Evolutionary conservation across 2,113 vertebrate species (phyloP).

Genomic region (Sinocyclocheilus anshuiensis): DNA sequence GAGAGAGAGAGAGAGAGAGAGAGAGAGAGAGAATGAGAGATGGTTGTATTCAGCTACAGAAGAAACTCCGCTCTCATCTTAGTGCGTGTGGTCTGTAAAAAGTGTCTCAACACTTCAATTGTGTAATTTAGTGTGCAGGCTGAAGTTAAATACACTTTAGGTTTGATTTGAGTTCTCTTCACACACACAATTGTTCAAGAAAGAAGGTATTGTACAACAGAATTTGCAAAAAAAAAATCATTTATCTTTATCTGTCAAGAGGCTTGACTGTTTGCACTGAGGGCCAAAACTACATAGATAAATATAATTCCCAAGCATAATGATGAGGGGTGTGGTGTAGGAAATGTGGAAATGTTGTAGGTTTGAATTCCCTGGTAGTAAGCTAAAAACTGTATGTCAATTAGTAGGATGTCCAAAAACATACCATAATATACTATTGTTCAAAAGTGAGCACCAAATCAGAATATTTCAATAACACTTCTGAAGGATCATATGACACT

Average conservation of each 20-base stretch:
- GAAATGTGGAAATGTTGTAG: not conserved
- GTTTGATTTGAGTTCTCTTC: not conserved
- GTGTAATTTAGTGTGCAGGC: slow-evolving; percentile 5
- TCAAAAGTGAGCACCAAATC: not conserved
- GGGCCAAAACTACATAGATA: not conserved
- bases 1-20: not conserved
- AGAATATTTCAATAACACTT: not conserved
- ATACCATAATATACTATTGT: not conserved
- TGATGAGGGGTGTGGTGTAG: not conserved
- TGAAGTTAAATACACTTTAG: slow-evolving; percentile 31
- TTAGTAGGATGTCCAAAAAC: not conserved
- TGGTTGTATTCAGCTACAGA: slow-evolving; percentile 4
- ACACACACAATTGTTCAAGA: not conserved
- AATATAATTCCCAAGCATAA: not conserved
- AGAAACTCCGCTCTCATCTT: not conserved
- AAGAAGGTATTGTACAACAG: not conserved
- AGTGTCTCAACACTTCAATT: slow-evolving; percentile 18
- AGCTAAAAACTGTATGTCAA: not conserved
- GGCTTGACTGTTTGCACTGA: not conserved
- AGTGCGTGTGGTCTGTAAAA: slow-evolving; percentile 42
- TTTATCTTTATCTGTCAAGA: not conserved
- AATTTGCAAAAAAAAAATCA: not conserved
- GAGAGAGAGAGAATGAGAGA: slow-evolving; percentile 4
- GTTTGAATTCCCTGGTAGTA: not conserved
- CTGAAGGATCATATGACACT: not conserved